Evolutionary conservation across 2,888 invertebrate species (phyloP).

Genomic region (Temnothorax rugatulus): DNA sequence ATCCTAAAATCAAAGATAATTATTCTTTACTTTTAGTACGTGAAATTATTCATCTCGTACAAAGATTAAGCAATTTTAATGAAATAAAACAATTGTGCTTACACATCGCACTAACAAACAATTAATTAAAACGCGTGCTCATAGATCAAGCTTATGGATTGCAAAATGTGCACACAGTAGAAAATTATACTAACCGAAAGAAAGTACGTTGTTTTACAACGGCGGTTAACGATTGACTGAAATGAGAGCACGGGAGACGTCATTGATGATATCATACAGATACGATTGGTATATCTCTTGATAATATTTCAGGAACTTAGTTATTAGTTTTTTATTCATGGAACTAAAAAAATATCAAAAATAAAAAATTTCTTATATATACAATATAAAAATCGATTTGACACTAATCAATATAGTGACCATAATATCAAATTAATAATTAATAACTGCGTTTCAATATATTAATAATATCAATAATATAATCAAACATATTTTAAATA

Average conservation of each 20-base stretch:
- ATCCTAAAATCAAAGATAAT: constrained; percentile 56
- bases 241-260: constrained; percentile 76
- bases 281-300: neutral
- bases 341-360: neutral
- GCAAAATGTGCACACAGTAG: neutral
- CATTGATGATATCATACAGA: constrained; percentile 81
- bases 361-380: neutral
- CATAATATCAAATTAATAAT: neutral
- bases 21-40: neutral
- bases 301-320: neutral
- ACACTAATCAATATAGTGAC: neutral
- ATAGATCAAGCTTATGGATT: neutral
- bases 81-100: neutral
- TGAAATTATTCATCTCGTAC: neutral
- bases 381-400: neutral
- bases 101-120: neutral
- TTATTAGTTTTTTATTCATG: neutral
- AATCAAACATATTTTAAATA: neutral
- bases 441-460: neutral
- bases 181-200: constrained; percentile 73
- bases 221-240: constrained; percentile 80
- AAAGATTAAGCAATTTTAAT: neutral
- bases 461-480: neutral
- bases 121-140: neutral
- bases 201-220: constrained; percentile 58